Conservation (phyloP, 1,140 invertebrate genomes). For the Pseudomyrmex gracilis region DNA sequence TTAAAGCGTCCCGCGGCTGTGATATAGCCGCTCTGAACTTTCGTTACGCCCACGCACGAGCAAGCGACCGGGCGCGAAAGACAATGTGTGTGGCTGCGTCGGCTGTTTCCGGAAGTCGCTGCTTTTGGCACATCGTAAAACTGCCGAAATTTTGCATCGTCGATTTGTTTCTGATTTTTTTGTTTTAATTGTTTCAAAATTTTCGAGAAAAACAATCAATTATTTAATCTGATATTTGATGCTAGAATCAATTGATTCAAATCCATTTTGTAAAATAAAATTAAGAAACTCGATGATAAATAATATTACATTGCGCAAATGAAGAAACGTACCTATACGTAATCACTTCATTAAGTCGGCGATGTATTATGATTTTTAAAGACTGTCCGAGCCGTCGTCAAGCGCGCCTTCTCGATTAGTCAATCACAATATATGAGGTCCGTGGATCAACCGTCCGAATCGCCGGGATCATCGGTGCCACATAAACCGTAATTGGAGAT, state of each 20-base stretch:
- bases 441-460: conserved; percentile 66
- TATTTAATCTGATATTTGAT: no score
- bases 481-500: conserved; percentile 73
- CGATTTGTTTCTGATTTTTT: neutral
- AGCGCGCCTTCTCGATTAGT: conserved; percentile 64
- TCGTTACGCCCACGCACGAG: conserved; percentile 69
- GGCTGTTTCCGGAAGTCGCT: conserved; percentile 67
- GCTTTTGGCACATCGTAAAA: conserved; percentile 35
- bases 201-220: neutral
- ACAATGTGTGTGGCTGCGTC: conserved; percentile 61
- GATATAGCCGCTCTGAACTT: conserved; percentile 70
- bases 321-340: neutral
- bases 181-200: neutral
- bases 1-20: conserved; percentile 66
- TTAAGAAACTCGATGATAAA: conserved; percentile 9
- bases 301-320: conserved; percentile 34
- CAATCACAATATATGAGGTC: conserved; percentile 69
- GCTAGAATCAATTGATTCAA: no score
- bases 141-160: conserved; percentile 32
- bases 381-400: conserved; percentile 57
- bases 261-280: neutral
- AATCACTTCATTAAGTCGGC: neutral
- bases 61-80: conserved; percentile 61
- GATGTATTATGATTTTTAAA: conserved; percentile 13
- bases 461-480: conserved; percentile 63